phyloP scores from a whole-genome alignment of 2,797 vertebrate genomes.

The Carduelis carduelis region DNA sequence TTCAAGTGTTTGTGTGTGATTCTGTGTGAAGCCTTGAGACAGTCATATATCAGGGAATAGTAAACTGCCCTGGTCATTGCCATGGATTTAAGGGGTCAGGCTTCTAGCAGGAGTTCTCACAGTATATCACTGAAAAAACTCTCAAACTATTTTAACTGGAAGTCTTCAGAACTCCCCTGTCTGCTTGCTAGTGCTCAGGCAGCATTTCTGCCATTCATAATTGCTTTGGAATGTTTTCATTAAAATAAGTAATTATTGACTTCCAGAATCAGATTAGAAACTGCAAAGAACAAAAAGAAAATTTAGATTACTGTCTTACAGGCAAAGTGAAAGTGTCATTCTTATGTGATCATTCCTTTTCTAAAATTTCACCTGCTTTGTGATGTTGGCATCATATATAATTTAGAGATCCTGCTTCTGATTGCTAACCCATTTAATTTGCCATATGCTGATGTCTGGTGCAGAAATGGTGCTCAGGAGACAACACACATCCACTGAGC shows the following conservation, averaged over 20 bases:
- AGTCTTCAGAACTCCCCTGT: neutral
- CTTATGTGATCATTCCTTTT: neutral
- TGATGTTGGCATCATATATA: neutral
- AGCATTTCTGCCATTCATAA: neutral
- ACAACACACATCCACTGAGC: neutral
- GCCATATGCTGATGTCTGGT: neutral
- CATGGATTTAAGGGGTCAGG: neutral
- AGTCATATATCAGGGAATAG: neutral
- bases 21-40: neutral
- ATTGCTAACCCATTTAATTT: neutral
- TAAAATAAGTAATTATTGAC: neutral
- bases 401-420: neutral
- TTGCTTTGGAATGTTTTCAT: neutral
- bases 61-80: neutral
- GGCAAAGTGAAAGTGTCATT: neutral
- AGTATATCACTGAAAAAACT: neutral
- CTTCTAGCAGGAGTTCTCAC: neutral
- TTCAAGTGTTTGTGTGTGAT: neutral
- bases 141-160: neutral
- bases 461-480: neutral
- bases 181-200: neutral
- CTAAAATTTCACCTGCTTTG: neutral
- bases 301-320: neutral
- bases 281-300: neutral
- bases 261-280: neutral